Percentiles rank a stretch among this genome's conserved stretches.
These are phyloP conservation scores for Notiomystis cincta DNA, from an alignment of 2,113 vertebrate genomes.

Conservation along the genomic window DNA sequence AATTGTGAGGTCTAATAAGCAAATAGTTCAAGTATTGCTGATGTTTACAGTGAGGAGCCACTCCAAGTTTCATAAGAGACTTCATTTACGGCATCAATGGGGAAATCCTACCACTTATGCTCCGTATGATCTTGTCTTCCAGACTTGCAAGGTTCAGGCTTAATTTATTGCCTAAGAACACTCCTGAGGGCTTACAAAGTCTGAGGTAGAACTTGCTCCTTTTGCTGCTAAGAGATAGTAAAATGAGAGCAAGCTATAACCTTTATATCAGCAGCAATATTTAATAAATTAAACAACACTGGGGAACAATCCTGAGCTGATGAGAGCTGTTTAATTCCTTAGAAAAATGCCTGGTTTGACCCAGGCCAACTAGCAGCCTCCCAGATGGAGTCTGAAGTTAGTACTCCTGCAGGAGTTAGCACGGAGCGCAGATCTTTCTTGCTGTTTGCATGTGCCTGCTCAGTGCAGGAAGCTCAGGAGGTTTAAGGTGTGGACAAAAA, in stretches of 20 bases:
- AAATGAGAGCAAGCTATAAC: not conserved
- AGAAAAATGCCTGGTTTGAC: not conserved
- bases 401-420: not conserved
- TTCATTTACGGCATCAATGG: not conserved
- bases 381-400: not conserved
- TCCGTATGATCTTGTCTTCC: not conserved
- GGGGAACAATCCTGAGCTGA: not conserved
- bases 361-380: not conserved
- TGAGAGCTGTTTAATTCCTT: not conserved
- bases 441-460: not conserved
- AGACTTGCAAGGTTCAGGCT: not conserved
- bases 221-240: not conserved
- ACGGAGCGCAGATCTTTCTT: not conserved
- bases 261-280: not conserved
- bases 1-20: not conserved
- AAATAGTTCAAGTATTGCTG: not conserved
- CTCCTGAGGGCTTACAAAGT: not conserved
- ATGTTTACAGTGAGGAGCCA: not conserved
- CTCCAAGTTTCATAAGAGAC: not conserved
- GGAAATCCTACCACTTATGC: not conserved
- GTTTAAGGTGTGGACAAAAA: not conserved
- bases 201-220: not conserved
- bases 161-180: not conserved
- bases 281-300: not conserved
- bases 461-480: not conserved